Base-by-base conservation (phyloP, 2,113 vertebrate genomes). In the Gorsachius goisagi region DNA sequence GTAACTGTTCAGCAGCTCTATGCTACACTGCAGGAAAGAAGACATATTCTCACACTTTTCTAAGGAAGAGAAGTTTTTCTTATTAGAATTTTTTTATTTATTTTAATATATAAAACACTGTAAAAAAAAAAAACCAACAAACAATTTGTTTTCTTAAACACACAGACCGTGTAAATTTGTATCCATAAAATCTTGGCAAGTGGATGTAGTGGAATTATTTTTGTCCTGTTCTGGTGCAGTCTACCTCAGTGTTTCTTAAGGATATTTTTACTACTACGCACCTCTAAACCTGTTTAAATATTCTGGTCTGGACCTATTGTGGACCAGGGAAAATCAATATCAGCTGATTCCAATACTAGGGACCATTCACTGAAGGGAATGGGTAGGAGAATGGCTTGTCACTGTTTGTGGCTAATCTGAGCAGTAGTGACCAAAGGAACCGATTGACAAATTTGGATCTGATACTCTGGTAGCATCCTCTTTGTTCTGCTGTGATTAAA, bases 91-190 rank as follows among this genome's bases (percentile, higher is more conserved):
- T 98, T 90, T 95, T 97, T 95, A 98, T 99, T 99, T 99, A 99
- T 99, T 99, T 99, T 98, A 98, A 98, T 98, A 98, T 98, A 98
- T 98, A 98, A 98, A 98, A 99, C 98, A 97, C 98, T 98, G 98
- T 99, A 77, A 71, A 95, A 86, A 95, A 35, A 93, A 97, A 97
- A 97, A 66, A 69, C 27, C 33, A 84, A 24, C 63, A 83, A 97
- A 96, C 88, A 85, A 97, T 96, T 97, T 96, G 97, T 94, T 97
- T 97, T 97, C 85, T 32, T 97, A 96, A 96, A 93, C 96, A 97
- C 73, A 66, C 79, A 90, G 87, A 91, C 91, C 85, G 11, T 95
- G 95, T 97, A 96, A 82, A 94, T 98, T 98, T 96, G 97, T 98
- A 97, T 96, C 96, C 11, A 41, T 94, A 63, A 96, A 91, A 95